phyloP scores from a whole-genome alignment of 2,888 invertebrate genomes.

The Ptilodon capucinus region DNA sequence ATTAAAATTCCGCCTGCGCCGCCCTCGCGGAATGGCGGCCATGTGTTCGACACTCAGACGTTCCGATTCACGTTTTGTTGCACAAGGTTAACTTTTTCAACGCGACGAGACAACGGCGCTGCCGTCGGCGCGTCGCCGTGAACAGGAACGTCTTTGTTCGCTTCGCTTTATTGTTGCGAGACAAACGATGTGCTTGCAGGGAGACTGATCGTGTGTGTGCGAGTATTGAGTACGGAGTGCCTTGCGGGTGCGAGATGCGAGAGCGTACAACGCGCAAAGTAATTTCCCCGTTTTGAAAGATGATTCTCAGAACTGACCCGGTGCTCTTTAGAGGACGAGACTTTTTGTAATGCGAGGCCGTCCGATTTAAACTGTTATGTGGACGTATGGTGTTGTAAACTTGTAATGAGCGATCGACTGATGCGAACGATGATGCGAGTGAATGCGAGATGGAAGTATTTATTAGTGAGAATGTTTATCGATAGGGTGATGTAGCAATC shows the following conservation, averaged over 20 bases:
- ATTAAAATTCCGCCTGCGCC: constrained; percentile 83
- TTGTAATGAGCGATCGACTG: constrained; percentile 47
- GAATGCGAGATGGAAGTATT: constrained; percentile 72
- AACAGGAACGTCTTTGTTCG: constrained; percentile 54
- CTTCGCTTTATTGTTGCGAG: constrained; percentile 54
- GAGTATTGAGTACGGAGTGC: constrained; percentile 53
- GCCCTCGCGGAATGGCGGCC: constrained; percentile 82
- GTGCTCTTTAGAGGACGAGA: constrained; percentile 78
- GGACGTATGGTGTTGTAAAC: constrained; percentile 49
- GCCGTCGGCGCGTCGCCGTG: constrained; percentile 38
- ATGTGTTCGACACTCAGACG: constrained; percentile 79
- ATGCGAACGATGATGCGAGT: constrained; percentile 46
- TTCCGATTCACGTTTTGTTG: constrained; percentile 77
- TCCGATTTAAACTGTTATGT: constrained; percentile 64
- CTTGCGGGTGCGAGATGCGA: constrained; percentile 56
- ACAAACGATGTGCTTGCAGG: constrained; percentile 58
- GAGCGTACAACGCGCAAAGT: constrained; percentile 59
- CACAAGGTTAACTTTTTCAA: constrained; percentile 78
- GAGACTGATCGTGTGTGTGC: constrained; percentile 63
- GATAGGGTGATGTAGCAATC: constrained; percentile 79
- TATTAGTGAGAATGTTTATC: constrained; percentile 79
- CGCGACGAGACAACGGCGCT: constrained; percentile 56
- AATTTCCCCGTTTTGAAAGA: constrained; percentile 56
- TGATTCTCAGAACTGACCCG: constrained; percentile 77
- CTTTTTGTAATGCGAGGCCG: constrained; percentile 74